phyloP scores from a whole-genome alignment of 2,888 invertebrate genomes.

The Chromoteleia sp. region DNA sequence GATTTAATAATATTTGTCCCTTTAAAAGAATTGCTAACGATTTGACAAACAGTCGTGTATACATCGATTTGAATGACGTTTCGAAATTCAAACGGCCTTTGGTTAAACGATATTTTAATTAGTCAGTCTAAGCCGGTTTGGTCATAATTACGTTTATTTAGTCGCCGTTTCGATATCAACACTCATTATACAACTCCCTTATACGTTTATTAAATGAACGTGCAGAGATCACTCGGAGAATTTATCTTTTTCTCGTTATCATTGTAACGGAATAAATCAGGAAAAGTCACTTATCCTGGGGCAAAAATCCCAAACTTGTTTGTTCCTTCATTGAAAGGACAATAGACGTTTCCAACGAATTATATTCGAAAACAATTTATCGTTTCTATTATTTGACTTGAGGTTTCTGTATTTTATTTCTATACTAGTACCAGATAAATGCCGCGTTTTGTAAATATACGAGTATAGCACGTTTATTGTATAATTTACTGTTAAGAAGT shows the following conservation, averaged over 20 bases:
- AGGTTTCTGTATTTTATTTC: too few relatives aligned
- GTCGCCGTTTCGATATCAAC: too few relatives aligned
- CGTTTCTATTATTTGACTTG: background rate
- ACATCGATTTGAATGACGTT: constrained; percentile 23
- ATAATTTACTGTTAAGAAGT: too few relatives aligned
- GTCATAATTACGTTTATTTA: too few relatives aligned
- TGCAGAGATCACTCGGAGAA: background rate
- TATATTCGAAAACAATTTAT: too few relatives aligned
- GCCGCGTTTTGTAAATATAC: background rate
- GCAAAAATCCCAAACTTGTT: background rate
- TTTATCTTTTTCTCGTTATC: constrained; percentile 4
- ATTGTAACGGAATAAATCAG: constrained; percentile 2
- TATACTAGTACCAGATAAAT: too few relatives aligned
- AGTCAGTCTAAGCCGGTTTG: too few relatives aligned
- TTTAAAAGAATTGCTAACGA: constrained; percentile 27
- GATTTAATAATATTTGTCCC: constrained; percentile 52
- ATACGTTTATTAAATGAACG: too few relatives aligned
- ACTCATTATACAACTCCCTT: too few relatives aligned
- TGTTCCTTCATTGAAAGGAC: background rate
- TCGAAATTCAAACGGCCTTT: background rate
- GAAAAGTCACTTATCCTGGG: background rate
- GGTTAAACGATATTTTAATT: too few relatives aligned
- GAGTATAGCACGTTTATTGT: background rate
- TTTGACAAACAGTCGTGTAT: constrained; percentile 1
- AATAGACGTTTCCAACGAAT: too few relatives aligned